Evolutionary conservation across 2,888 invertebrate species (phyloP), one percentile per base, ranked within the genome.

Genomic region (Cryptocephalus primarius): DNA sequence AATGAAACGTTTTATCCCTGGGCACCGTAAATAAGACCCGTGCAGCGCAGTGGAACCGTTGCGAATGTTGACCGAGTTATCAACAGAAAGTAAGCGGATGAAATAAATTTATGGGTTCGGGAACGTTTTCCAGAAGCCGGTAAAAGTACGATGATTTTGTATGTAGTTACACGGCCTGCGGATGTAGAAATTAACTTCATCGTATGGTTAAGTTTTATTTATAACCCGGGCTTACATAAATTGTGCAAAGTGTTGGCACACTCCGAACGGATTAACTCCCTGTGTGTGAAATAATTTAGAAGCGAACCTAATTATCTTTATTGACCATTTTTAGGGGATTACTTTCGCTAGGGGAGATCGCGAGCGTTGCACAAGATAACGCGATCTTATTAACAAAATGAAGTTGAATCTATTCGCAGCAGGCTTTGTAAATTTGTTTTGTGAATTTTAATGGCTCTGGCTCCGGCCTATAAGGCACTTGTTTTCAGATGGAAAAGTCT

Each of bases 261-360:
- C 40, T 40, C 40, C 31, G 31, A 40, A 40, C 40, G 31, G 40
- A 40, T 40, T 40, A 40, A 40, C 40, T 40, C 31, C 40, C 31
- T 40, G 40, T 31, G 40, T 22, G 22, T 40, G 40, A 40, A 14
- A 33, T 33, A 22, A 22, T 22, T 22, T 6, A 22, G 22, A 22
- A 22, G 22, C 22, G 22, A 22, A 22, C 22, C 53, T 56, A 57
- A 57, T 57, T 57, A 53, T 50, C 55, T 53, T 53, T 51, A 57
- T 57, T 50, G 55, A 48, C 49, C 55, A 52, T 54, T 54, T 53
- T 55, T 50, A 50, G 52, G 49, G 54, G 55, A 56, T 57, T 56
- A 57, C 55, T 55, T 52, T 49, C 53, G 52, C 53, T 45, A 47
- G 48, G 48, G 43, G 48, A 50, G 50, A 52, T 54, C 54, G 53